Evolutionary conservation across 30 jellyfish, hydroid and myxozoan genomes (phyloP), one percentile per base, ranked within the genome.

Genomic region (Rhopilema esculentum): DNA sequence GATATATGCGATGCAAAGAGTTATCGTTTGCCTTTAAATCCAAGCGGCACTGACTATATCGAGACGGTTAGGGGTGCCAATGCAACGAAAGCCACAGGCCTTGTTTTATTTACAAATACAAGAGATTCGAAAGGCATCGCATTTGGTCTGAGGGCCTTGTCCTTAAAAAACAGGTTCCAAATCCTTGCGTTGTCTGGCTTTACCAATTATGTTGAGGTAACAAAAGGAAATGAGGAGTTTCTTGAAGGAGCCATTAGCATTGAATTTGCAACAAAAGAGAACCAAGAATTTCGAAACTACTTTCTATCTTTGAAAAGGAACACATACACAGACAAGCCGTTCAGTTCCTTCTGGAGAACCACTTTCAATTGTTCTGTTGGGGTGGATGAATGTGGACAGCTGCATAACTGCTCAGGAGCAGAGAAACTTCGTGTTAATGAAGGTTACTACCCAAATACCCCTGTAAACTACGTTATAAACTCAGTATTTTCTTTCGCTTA

Each of bases 371-470:
- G 99, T 76, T 30, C 83, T 20, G 24, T 89, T 8, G 26, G 20
- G 8, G 30, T n/a, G 66, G 69, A 6, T 19, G 26, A 27, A 12
- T 27, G 49, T 26, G 33, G 73, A 27, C 22, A 0, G 19, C n/a
- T 16, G 48, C 29, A 29, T 21, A 57, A 69, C 23, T 92, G 98
- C 87, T 87, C 98, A 6, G 93, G 93, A 22, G n/a, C 76, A 19
- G 97, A 87, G 66, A 74, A 85, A 69, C 80, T 95, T 6, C 0
- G 50, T 1, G 83, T 66, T 16, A 96, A 96, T 18, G 66, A 63
- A 27, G 98, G 98, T 18, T 94, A 83, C 78, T 89, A 94, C 78
- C 91, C 96, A 23, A 19, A 50, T 19, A 94, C 98, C 24, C 96
- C 98, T 21, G 88, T 94, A 28, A 69, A 67, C 26, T 77, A 93